Evolutionary conservation across 2,797 vertebrate species (phyloP).

Genomic region (Sebastes vulpes): DNA sequence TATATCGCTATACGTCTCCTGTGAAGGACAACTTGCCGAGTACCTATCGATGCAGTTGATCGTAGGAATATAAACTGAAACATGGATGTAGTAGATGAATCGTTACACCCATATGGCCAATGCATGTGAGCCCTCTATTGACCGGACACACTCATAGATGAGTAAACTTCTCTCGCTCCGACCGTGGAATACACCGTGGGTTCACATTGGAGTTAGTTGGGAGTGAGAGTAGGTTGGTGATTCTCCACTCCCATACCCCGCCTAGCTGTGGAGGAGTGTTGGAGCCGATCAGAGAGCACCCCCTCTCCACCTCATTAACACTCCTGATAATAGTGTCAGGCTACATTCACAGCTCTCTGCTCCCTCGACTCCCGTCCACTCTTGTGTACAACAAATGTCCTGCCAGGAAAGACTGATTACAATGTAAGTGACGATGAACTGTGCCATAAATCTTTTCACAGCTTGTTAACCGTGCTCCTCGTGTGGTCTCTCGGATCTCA

Average conservation of each 20-base stretch:
- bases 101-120: too few relatives aligned
- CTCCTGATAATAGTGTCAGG: slow-evolving; percentile 4
- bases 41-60: too few relatives aligned
- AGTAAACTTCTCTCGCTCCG: background rate
- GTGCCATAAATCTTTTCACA: slow-evolving; percentile 28
- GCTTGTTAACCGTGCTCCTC: slow-evolving; percentile 8
- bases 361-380: background rate
- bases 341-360: slow-evolving; percentile 2
- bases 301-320: slow-evolving; percentile 26
- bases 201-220: too few relatives aligned
- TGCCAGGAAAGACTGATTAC: slow-evolving; percentile 17
- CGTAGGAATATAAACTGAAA: too few relatives aligned
- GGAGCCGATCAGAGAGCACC: background rate
- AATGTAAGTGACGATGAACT: slow-evolving; percentile 1
- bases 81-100: too few relatives aligned
- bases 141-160: background rate
- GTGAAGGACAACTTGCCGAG: too few relatives aligned
- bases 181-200: too few relatives aligned
- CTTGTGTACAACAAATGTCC: background rate
- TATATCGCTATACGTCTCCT: too few relatives aligned
- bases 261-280: background rate
- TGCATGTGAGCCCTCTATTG: background rate
- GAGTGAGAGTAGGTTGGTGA: too few relatives aligned
- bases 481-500: background rate
- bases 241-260: background rate